phyloP scores from a whole-genome alignment of 1,140 invertebrate species.

The Apis dorsata region DNA sequence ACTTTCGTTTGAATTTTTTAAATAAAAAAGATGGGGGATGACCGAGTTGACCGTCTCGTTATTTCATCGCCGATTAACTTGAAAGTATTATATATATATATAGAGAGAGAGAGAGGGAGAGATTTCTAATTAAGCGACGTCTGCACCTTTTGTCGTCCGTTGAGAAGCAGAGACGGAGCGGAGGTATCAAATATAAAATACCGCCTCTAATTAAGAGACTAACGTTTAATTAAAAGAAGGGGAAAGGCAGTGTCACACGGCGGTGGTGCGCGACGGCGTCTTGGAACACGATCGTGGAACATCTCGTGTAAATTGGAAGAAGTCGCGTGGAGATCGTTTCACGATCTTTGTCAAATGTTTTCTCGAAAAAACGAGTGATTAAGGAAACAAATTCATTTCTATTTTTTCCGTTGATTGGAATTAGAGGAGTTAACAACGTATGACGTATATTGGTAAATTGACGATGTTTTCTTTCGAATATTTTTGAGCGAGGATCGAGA shows the following conservation, averaged over 20 bases:
- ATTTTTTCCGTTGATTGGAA: too few relatives aligned
- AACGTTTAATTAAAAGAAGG: constrained; percentile 47
- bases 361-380: too few relatives aligned
- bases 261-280: not conserved
- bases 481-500: too few relatives aligned
- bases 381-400: too few relatives aligned
- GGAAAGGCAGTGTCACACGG: not conserved
- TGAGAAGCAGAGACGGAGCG: not conserved
- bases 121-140: constrained; percentile 29
- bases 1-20: too few relatives aligned
- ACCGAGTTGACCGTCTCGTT: not conserved
- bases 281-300: constrained; percentile 8
- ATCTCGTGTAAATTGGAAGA: constrained; percentile 2
- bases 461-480: too few relatives aligned
- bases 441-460: too few relatives aligned
- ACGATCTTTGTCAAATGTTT: too few relatives aligned
- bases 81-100: constrained; percentile 20
- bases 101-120: not conserved
- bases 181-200: constrained; percentile 28
- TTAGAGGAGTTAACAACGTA: too few relatives aligned
- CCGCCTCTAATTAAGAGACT: constrained; percentile 31
- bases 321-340: not conserved
- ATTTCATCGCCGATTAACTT: constrained; percentile 12
- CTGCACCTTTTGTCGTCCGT: not conserved
- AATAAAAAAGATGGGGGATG: not conserved